Base-by-base conservation (phyloP, 2,888 invertebrate genomes). In the Gisinianus flammeolus region DNA sequence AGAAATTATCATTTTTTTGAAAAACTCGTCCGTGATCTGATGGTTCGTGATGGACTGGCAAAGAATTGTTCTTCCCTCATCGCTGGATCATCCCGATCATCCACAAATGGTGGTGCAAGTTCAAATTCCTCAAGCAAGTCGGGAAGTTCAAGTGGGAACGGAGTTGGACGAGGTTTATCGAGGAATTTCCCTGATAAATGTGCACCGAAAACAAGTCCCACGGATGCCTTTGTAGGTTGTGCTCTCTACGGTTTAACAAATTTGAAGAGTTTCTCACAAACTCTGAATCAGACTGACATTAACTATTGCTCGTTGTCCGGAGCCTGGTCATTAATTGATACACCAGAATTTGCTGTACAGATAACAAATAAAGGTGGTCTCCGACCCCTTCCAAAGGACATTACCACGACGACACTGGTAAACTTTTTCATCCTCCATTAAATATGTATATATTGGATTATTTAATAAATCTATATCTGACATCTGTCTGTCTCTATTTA, bases 1-100 rank as follows among this genome's bases (percentile, higher is more conserved):
- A 84, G 84, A 73, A 84, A 84, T 73, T 84, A 82, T 78, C 84
- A 84, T 44, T 83, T 83, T 72, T 84, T 84, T 52, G 84, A 83
- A 26, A 82, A 82, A 33, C 78, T 84, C 12, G 81, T 83, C 30
- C 79, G 80, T 71, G 83, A 84, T 77, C 58, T 83, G 5, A 76
- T 81, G 69, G 68, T 73, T 2, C 79, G 80, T 26, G 81, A 80
- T 22, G 81, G 81, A 30, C 80, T 84, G 30, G 77, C 77, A 19
- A 78, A 80, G 62, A 80, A 81, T 70, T 83, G 83, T 73, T 77
- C 79, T 16, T 76, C 68, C 5, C 77, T 16, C 75, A 80, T 22
- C 8, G n/a, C 44, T 75, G 24, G 24, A 10, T 8, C 58, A 31
- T 19, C 72, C n/a, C 30, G 70, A 22, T 6, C 33, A 26, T 10